Conservation (phyloP, 1,140 invertebrate species). For the Rhagoletis pomonella region DNA sequence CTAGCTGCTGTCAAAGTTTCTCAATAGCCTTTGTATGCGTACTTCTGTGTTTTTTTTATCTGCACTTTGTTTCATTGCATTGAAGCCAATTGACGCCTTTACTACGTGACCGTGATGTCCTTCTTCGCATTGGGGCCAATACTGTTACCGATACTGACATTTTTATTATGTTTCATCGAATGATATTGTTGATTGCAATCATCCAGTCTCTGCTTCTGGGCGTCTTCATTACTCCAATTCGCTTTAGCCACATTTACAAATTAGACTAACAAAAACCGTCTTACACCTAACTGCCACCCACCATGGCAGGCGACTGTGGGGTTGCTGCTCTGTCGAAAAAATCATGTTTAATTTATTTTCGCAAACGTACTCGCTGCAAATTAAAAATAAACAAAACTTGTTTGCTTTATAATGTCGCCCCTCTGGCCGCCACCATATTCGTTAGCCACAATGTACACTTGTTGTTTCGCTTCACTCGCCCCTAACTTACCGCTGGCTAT, state of each 20-base stretch:
- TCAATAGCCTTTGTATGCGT: slow-evolving; percentile 54
- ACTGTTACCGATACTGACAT: slow-evolving; percentile 54
- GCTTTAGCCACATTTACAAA: not conserved
- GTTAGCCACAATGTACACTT: not conserved
- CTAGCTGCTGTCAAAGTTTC: slow-evolving; percentile 62
- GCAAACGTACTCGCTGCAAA: slow-evolving; percentile 53
- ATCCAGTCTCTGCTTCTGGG: not conserved
- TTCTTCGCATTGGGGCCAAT: not conserved
- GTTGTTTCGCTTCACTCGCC: not conserved
- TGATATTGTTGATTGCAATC: slow-evolving; percentile 27
- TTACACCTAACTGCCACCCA: not conserved
- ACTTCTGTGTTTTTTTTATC: not conserved
- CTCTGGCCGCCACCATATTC: not conserved
- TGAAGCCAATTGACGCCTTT: slow-evolving; percentile 68
- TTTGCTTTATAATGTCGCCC: slow-evolving; percentile 25
- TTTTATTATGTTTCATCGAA: slow-evolving; percentile 55
- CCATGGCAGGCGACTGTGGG: too few species aligned
- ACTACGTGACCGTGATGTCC: slow-evolving; percentile 68
- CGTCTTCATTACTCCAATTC: not conserved
- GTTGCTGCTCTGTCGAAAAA: not conserved
- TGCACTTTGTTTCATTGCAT: not conserved
- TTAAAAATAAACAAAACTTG: slow-evolving; percentile 56
- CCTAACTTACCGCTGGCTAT: not conserved
- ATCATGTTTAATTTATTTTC: slow-evolving; percentile 54
- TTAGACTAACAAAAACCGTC: slow-evolving; percentile 1